A percentile compares a stretch with the other conserved stretches of the same genome.
These are phyloP conservation scores for Cardiocondyla obscurior DNA, from an alignment of 1,140 invertebrate species.

Conservation along the genomic window DNA sequence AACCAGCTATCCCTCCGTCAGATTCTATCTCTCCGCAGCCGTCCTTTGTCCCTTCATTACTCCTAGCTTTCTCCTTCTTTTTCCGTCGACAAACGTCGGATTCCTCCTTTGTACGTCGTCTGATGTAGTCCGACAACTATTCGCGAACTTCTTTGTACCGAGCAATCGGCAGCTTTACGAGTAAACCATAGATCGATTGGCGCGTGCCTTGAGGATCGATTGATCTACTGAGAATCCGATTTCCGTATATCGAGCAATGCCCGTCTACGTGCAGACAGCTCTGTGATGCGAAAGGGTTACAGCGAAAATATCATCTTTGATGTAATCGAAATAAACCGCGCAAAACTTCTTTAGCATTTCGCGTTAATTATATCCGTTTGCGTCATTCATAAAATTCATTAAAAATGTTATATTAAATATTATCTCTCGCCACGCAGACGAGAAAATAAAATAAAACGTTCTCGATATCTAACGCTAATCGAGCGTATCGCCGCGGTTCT, in stretches of 20 bases:
- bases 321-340: neutral
- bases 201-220: constrained; percentile 61
- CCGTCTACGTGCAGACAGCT: neutral
- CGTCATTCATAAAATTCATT: too few species aligned
- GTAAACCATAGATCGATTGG: constrained; percentile 62
- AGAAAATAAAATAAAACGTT: neutral
- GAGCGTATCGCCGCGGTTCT: neutral
- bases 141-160: constrained; percentile 68
- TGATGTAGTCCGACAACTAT: constrained; percentile 63
- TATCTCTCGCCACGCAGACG: neutral
- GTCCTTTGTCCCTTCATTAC: constrained; percentile 16
- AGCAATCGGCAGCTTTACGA: constrained; percentile 60
- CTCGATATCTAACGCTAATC: too few species aligned
- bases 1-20: constrained; percentile 62
- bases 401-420: neutral
- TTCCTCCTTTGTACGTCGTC: constrained; percentile 73
- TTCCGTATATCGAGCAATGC: neutral
- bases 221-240: constrained; percentile 12
- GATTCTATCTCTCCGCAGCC: constrained; percentile 47
- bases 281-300: neutral
- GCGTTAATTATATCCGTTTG: neutral
- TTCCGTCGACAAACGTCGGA: constrained; percentile 63
- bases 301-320: neutral
- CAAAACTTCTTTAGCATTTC: neutral
- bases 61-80: constrained; percentile 63